These are phyloP conservation scores for Thripadectes ignobilis DNA, from an alignment of 2,797 vertebrate genomes.

Conservation along the genomic window DNA sequence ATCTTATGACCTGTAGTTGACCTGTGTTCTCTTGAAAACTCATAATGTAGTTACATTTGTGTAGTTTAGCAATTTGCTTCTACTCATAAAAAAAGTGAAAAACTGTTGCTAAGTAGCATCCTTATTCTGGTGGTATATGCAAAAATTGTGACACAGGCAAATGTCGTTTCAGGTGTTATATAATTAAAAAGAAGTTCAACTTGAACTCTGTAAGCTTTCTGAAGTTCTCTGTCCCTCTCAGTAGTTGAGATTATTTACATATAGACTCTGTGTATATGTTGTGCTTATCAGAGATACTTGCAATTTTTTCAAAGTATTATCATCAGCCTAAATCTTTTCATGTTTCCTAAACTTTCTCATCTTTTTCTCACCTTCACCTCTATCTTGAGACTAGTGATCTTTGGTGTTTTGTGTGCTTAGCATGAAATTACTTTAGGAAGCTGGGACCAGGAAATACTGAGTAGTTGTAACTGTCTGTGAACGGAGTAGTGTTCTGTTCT, in stretches of 20 bases:
- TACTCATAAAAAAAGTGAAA: background rate
- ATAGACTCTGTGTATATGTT: background rate
- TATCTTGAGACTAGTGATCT: background rate
- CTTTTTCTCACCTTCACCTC: background rate
- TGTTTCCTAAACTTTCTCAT: background rate
- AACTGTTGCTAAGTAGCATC: background rate
- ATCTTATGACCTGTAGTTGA: background rate
- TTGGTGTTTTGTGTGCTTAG: background rate
- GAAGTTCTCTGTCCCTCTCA: background rate
- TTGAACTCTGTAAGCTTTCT: background rate
- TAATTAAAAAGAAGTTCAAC: background rate
- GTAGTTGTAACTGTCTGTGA: background rate
- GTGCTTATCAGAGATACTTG: background rate
- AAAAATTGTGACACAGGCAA: background rate
- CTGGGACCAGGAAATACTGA: background rate
- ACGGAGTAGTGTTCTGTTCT: background rate
- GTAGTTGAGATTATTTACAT: background rate
- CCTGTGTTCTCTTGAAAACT: background rate
- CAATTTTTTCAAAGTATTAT: background rate
- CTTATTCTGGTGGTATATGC: background rate
- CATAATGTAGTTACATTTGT: background rate
- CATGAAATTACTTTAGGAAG: background rate
- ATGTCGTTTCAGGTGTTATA: fast-evolving
- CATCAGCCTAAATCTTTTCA: background rate
- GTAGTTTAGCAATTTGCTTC: background rate